A percentile compares a stretch with the other conserved stretches of the same genome.
Evolutionary conservation across 30 jellyfish, hydroid and myxozoan species (phyloP).

Genomic region (Cassiopea andromeda): DNA sequence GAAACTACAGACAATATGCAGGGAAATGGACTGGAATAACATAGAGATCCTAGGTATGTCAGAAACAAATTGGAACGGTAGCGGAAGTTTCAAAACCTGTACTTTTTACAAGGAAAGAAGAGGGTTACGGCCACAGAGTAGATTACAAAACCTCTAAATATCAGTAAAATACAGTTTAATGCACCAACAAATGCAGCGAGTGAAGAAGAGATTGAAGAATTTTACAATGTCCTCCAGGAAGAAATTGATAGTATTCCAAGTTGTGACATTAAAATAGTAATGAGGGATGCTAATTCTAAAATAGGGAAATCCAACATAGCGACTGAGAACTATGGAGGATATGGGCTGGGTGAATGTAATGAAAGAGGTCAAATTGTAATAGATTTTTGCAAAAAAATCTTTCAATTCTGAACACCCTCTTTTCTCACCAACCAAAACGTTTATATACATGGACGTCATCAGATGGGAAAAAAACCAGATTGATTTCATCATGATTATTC

Average conservation of each 20-base stretch:
- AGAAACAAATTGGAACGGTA: neutral
- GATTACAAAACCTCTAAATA: neutral
- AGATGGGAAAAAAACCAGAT: conserved; percentile 7
- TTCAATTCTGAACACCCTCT: neutral
- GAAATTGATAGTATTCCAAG: neutral
- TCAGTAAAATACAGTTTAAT: neutral
- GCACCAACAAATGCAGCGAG: neutral
- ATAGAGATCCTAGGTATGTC: neutral
- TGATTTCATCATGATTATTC: neutral
- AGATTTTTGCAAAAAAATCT: conserved; percentile 5
- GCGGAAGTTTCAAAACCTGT: neutral
- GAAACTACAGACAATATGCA: neutral
- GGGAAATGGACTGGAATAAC: neutral
- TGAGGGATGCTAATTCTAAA: neutral
- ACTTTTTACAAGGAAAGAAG: neutral
- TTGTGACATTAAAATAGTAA: neutral
- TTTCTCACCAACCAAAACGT: conserved; percentile 3
- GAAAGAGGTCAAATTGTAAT: neutral
- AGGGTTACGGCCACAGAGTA: neutral
- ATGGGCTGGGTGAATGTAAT: neutral
- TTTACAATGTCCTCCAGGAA: neutral
- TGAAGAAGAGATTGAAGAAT: neutral
- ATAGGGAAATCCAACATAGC: neutral
- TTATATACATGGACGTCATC: conserved; percentile 10
- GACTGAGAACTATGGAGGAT: neutral